Conservation (phyloP, 2,888 invertebrate species). For the Lasioglossum lativentre region DNA sequence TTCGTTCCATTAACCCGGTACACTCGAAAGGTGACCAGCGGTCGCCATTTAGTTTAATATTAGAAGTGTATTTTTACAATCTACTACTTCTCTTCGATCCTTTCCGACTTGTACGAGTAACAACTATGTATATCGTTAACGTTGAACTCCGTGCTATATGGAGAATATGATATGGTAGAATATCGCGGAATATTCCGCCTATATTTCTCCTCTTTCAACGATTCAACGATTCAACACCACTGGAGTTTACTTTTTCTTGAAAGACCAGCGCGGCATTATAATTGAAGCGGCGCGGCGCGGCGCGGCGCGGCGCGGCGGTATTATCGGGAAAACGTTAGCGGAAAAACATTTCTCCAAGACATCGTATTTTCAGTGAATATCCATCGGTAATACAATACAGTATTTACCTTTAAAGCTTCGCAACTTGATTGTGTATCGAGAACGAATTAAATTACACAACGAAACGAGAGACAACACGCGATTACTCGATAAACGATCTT, state of each 20-base stretch:
- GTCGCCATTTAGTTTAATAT: background rate
- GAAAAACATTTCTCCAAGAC: background rate
- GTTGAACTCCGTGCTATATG: background rate
- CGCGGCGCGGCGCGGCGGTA: too few species aligned
- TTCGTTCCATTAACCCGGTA: background rate
- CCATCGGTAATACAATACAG: background rate
- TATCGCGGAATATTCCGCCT: background rate
- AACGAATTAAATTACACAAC: background rate
- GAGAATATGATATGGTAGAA: background rate
- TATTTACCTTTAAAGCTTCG: background rate
- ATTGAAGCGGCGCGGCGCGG: too few species aligned
- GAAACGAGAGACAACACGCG: background rate
- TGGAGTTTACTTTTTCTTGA: background rate
- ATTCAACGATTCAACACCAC: background rate
- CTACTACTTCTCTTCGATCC: background rate
- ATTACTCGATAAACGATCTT: background rate
- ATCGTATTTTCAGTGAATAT: background rate
- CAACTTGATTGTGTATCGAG: background rate
- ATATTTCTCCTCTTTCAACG: background rate
- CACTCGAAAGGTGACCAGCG: background rate
- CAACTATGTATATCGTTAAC: background rate
- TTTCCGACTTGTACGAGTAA: background rate
- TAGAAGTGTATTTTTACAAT: background rate
- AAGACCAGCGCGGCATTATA: background rate
- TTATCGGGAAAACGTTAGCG: conserved; percentile 1